Evolutionary conservation across 1,140 invertebrate genomes (phyloP), one percentile per base, ranked within the genome.

Genomic region (Philotrypesis tridentata): DNA sequence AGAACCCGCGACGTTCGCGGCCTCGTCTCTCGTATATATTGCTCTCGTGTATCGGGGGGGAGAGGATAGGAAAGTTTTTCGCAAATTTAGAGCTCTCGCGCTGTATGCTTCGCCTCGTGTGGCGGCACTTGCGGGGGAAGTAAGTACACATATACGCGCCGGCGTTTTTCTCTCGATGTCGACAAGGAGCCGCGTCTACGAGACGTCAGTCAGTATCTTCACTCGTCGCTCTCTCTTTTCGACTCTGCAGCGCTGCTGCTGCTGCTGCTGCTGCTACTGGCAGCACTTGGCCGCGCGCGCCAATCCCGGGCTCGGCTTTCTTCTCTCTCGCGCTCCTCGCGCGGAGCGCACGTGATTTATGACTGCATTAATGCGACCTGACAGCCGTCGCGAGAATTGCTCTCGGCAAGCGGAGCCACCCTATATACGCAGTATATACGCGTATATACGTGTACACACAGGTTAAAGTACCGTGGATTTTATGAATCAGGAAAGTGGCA

Each of bases 291-390:
- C 48, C 17, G 4, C 17, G 55, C 48, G 70, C 65, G n/a, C n/a
- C n/a, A n/a, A 74, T 67, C 71, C 48, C 68, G 48, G 25, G 68
- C 68, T 71, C 14, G 48, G 65, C n/a, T 29, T 55, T 21, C 61
- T 82, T n/a, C 67, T 79, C 60, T 75, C 17, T 71, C 33, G 75
- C 37, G 29, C 55, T 43, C 60, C n/a, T n/a, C n/a, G n/a, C n/a
- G n/a, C n/a, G 43, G 61, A 43, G 48, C 80, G 75, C 73, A 84
- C 84, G 84, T 90, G 88, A 90, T 90, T 90, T 89, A 90, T 89
- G 87, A 85, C 87, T 87, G 75, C 86, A 84, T 87, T 88, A 87
- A 88, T 85, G 85, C 75, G 84, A 81, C 87, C 83, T 85, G 82
- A 75, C 83, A 81, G 82, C 75, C 83, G 82, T 70, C 72, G 79